Conservation (phyloP, 1,140 invertebrate species). For the Pissodes strobi region DNA sequence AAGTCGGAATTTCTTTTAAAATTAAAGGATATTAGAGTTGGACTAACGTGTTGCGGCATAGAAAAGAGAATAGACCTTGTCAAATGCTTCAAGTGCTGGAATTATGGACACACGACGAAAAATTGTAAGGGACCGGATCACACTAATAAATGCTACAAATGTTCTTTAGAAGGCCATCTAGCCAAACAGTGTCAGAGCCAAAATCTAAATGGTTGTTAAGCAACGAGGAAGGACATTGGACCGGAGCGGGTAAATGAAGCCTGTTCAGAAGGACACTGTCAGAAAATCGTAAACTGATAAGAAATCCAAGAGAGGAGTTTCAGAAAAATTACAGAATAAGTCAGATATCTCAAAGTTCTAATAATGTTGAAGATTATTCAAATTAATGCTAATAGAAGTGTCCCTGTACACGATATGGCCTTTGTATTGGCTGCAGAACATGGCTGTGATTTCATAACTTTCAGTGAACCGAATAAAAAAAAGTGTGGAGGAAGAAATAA, state of each 20-base stretch:
- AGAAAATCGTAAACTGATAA: no score
- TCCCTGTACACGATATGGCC: background rate
- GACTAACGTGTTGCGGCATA: background rate
- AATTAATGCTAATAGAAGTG: background rate
- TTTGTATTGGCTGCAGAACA: background rate
- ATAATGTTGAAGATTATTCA: no score
- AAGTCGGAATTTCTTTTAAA: background rate
- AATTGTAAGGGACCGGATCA: no score
- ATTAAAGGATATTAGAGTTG: no score
- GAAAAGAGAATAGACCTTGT: background rate
- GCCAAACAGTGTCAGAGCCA: background rate
- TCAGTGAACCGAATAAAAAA: background rate
- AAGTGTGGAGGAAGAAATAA: background rate
- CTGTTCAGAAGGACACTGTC: no score
- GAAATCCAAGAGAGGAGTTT: no score
- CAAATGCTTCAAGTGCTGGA: background rate
- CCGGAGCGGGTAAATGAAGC: background rate
- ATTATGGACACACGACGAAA: background rate
- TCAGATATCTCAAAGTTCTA: no score
- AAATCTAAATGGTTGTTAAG: background rate
- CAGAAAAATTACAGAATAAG: no score
- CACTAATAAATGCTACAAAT: background rate
- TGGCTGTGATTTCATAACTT: background rate
- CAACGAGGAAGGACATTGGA: background rate
- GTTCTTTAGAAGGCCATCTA: background rate